Conservation (phyloP, 2,797 vertebrate species). For the Hydrophis major region DNA sequence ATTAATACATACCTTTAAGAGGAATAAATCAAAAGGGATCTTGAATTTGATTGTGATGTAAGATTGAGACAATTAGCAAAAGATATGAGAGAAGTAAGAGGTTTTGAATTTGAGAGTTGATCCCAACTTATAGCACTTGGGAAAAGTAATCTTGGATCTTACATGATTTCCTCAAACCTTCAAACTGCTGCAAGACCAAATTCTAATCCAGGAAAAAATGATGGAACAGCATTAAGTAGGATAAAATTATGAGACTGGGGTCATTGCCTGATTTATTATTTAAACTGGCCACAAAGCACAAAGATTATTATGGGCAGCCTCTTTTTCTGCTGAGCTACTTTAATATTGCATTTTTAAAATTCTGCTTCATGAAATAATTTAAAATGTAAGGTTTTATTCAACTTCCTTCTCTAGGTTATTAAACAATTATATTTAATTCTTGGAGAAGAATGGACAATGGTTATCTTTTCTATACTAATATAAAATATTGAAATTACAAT, state of each 20-base stretch:
- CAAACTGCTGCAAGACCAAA: not conserved
- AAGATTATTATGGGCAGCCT: not conserved
- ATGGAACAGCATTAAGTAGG: not conserved
- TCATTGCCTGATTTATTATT: not conserved
- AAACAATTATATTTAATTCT: conserved; percentile 15
- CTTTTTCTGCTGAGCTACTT: not conserved
- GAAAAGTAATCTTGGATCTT: not conserved
- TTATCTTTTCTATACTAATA: conserved; percentile 1
- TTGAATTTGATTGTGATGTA: too few species aligned
- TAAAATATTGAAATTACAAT: conserved; percentile 4
- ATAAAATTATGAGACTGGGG: not conserved
- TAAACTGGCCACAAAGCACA: not conserved
- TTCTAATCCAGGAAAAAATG: not conserved
- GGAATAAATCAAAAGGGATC: not conserved
- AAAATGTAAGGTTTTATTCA: conserved; percentile 20
- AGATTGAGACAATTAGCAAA: not conserved
- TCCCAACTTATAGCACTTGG: not conserved
- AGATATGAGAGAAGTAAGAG: not conserved
- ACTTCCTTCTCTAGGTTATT: conserved; percentile 25
- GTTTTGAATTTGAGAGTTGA: not conserved
- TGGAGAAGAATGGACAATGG: conserved; percentile 13
- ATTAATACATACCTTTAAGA: not conserved
- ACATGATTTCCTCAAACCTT: not conserved
- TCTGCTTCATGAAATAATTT: conserved; percentile 39
- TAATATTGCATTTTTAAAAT: conserved; percentile 12